These are phyloP conservation scores for Coecobrya sp. DNA, from an alignment of 2,888 invertebrate species.

Conservation along the genomic window DNA sequence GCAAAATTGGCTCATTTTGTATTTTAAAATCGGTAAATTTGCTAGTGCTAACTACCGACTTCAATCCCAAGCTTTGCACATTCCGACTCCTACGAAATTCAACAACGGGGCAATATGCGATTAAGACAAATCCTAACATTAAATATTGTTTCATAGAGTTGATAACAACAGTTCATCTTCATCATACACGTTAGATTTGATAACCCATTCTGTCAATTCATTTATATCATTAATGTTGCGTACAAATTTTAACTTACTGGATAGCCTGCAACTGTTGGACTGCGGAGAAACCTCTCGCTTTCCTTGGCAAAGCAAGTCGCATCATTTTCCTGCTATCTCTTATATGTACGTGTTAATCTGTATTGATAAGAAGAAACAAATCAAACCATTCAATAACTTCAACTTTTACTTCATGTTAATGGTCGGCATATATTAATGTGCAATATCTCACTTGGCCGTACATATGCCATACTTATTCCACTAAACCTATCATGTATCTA, in stretches of 20 bases:
- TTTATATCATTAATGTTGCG: background rate
- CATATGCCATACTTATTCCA: background rate
- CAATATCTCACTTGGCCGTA: background rate
- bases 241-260: conserved; percentile 69
- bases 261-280: conserved; percentile 55
- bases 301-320: conserved; percentile 64
- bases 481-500: no score
- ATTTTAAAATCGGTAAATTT: conserved; percentile 91
- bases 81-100: conserved; percentile 50
- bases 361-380: conserved; percentile 38
- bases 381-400: background rate
- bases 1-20: conserved; percentile 93
- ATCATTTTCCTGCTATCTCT: conserved; percentile 56
- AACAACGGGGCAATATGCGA: background rate
- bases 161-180: background rate
- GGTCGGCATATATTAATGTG: background rate
- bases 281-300: conserved; percentile 41
- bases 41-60: conserved; percentile 90
- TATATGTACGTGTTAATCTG: background rate
- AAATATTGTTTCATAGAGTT: no score
- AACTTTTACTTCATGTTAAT: background rate
- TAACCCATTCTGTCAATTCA: no score
- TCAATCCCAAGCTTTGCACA: conserved; percentile 71
- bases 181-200: no score
- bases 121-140: background rate